Evolutionary conservation across 2,113 vertebrate genomes (phyloP).

Genomic region (Stomatorhinus ivindoensis): DNA sequence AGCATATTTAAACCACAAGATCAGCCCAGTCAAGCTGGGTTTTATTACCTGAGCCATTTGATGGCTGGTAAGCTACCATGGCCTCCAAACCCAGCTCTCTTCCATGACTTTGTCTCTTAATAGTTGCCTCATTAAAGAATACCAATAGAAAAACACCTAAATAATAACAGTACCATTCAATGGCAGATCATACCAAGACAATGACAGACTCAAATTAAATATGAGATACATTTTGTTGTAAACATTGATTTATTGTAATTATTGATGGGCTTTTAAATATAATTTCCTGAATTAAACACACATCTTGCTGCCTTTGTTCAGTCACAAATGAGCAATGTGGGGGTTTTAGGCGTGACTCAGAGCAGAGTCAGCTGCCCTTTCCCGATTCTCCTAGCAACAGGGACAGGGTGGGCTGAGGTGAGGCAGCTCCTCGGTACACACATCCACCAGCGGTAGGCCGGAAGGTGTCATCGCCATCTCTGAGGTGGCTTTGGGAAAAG

Average conservation of each 20-base stretch:
- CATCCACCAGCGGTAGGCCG: background rate
- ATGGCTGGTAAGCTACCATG: background rate
- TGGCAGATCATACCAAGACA: background rate
- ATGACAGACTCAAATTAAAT: background rate
- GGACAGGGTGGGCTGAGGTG: background rate
- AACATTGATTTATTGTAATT: too few species aligned
- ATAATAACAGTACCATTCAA: background rate
- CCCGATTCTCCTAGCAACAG: conserved; percentile 15
- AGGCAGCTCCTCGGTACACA: background rate
- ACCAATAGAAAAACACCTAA: background rate
- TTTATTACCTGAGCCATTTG: background rate
- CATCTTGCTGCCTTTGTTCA: background rate
- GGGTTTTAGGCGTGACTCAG: conserved; percentile 16
- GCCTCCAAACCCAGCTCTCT: background rate
- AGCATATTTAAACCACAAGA: background rate
- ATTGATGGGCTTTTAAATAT: background rate
- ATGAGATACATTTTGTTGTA: background rate
- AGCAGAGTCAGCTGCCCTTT: conserved; percentile 15
- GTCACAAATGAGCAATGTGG: background rate
- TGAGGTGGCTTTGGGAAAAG: background rate
- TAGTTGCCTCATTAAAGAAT: background rate
- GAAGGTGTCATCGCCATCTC: background rate
- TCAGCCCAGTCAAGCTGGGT: background rate
- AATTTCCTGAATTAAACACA: background rate
- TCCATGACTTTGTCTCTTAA: background rate